Base-by-base conservation (phyloP, 2,113 vertebrate species). In the Stigmatopora nigra region DNA sequence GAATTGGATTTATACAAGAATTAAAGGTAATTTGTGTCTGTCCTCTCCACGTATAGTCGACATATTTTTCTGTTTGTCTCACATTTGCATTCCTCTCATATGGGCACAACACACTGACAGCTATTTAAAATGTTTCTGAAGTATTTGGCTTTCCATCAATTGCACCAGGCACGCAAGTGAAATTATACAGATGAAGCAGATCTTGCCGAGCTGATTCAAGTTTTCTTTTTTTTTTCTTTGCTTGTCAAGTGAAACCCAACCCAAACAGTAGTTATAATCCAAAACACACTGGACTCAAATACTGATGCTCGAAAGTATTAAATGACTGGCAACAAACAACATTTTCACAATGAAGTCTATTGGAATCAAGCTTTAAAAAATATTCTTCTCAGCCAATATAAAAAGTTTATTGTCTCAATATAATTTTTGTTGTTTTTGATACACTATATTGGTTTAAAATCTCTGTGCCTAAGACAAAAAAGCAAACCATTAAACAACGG, bases 51-150 rank as follows among this genome's bases (percentile, higher is more conserved):
- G 13, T 67, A 41, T 61, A 10, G 56, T 41, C 11, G 46, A 61
- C 31, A 44, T 45, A 64, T 17, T 19, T 41, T 44, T 59, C 10
- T 61, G 48, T 64, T 53, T 35, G 19, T 58, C 19, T 72, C 25
- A 41, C 55, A 13, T 8, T 22, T 64, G 59, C 17, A 46, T 41
- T 51, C 16, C 15, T 62, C 64, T 70, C 47, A 45, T 38, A 19
- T 55, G 65, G 22, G 36, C 58, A 58, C 46, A 66, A 63, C 48
- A 13, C 17, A n/a, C 38, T 55, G 63, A 72, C 22, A 44, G 55
- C 41, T 67, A 76, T 47, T 74, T 64, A 70, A 72, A 81, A 63
- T 75, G 56, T 55, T 81, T 67, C 65, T 72, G 61, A 73, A 74
- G 56, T 15, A 52, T 56, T 74, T n/a, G 13, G 51, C 59, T 62